Conservation (phyloP, 2,888 invertebrate species). For the Chloroclystis v-ata region DNA sequence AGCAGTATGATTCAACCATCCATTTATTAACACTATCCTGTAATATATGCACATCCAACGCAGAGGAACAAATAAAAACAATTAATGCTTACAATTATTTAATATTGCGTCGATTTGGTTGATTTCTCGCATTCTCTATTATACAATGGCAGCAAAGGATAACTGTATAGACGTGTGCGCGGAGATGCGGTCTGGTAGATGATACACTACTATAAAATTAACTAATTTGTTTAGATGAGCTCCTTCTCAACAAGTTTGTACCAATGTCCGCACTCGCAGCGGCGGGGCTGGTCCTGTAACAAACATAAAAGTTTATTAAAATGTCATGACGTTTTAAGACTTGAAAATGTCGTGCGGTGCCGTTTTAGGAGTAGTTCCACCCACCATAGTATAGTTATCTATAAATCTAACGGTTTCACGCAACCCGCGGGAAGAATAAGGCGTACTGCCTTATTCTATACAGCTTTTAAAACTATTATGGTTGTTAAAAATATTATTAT, state of each 20-base stretch:
- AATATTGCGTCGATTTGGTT: conserved; percentile 40
- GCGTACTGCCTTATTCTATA: no score
- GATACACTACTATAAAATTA: conserved; percentile 63
- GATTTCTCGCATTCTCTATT: conserved; percentile 47
- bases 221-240: conserved; percentile 78
- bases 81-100: conserved; percentile 66
- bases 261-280: conserved; percentile 98
- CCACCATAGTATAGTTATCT: no score
- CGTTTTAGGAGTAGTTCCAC: no score
- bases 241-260: conserved; percentile 92
- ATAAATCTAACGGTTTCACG: no score
- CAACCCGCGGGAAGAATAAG: no score
- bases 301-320: not conserved
- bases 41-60: conserved; percentile 29
- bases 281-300: conserved; percentile 87
- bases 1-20: conserved; percentile 54
- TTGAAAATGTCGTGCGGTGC: no score
- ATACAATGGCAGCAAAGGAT: conserved; percentile 44
- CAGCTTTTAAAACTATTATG: no score
- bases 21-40: conserved; percentile 31
- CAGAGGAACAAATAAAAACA: conserved; percentile 30
- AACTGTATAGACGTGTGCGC: conserved; percentile 43
- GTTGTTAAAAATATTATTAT: no score
- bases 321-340: not conserved
- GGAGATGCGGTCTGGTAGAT: conserved; percentile 48